Base-by-base conservation (phyloP, 2,888 invertebrate genomes). In the Lasioglossum lativentre region DNA sequence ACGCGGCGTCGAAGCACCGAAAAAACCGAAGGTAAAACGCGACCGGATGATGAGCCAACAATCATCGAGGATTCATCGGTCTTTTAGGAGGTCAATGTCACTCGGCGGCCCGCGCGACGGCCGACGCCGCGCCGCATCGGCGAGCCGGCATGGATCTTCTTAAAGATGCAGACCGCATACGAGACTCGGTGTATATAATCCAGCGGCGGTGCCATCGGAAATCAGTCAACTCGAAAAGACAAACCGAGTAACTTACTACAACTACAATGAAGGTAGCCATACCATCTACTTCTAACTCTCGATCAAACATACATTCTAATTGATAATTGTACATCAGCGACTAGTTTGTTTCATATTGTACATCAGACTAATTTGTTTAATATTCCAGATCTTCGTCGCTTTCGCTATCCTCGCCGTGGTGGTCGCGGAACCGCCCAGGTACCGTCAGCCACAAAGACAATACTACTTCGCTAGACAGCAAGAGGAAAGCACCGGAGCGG, bases 391-490 rank as follows among this genome's bases (percentile, higher is more conserved):
- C 79, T 89, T 95, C 78, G 83, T 95, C 79, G 94, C 95, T 74
- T 86, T 95, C 40, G 88, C 94, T 27, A 89, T 96, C 14, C 92
- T 95, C 47, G 94, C 95, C 8, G 87, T 95, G 93, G 95, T 93
- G 42, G 86, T 95, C 38, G 96, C 96, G 8, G 96, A 96, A 90
- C 95, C 96, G 30, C 95, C 95, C 63, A 90, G 90, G 8, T 94
- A 93, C 82, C 93, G 94, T 76, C 91, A 92, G 72, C 93, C 92
- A 84, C 92, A 92, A 80, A 90, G 91, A 77, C 93, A 93, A 78
- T 95, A 93, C 77, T 95, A 92, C 82, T 93, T 95, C n/a, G 94
- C 94, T 2, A 94, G 93, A 30, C 94, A 94, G 40, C 93, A 94
- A 59, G 93, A 93, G 68, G 93, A 93, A 66, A 68, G 86, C 47